Evolutionary conservation across 2,113 vertebrate genomes (phyloP), one percentile per base, ranked within the genome.

Genomic region (Nannospalax galili): DNA sequence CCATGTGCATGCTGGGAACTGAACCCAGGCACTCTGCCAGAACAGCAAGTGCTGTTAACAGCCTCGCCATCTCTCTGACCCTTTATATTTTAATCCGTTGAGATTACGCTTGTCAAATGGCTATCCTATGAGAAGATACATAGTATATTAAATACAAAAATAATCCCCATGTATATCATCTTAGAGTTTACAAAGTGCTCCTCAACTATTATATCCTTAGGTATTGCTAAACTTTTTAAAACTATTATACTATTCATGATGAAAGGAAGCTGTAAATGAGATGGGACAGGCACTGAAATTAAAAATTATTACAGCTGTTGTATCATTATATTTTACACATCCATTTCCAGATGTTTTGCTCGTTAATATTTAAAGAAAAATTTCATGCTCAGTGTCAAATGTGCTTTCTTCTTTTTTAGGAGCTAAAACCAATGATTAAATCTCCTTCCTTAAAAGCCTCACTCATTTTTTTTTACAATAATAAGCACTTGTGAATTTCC

Each of bases 401-500:
- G 8, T 45, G 35, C 30, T 79, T 11, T 89, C 48, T 80, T 40
- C 48, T 69, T 81, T 95, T 73, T 42, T 69, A 86, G n/a, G 48
- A 82, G 69, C 3, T 84, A 73, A 93, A 95, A 40, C 65, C 88
- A 93, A 85, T 96, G 40, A 90, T 89, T 88, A 65, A 93, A 10
- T 11, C 86, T 37, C 89, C 28, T 16, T 93, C 45, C 75, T 91
- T 88, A 85, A 81, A 45, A 73, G 35, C 32, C 52, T 91, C 88
- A 62, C 3, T 37, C 78, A 90, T 81, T 89, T 82, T 80, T 37
- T 28, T 81, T 94, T 28, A 60, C 0, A 37, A 60, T 45, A 75
- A 78, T 85, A 96, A 78, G 11, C 72, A 85, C 74, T 94, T 95
- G 45, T 81, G 84, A 92, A 4, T 82, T 88, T 92, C 81, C 35